Percentiles rank a stretch among this genome's conserved stretches.
Conservation (phyloP, 2,113 vertebrate species). For the Lophochroa leadbeateri region DNA sequence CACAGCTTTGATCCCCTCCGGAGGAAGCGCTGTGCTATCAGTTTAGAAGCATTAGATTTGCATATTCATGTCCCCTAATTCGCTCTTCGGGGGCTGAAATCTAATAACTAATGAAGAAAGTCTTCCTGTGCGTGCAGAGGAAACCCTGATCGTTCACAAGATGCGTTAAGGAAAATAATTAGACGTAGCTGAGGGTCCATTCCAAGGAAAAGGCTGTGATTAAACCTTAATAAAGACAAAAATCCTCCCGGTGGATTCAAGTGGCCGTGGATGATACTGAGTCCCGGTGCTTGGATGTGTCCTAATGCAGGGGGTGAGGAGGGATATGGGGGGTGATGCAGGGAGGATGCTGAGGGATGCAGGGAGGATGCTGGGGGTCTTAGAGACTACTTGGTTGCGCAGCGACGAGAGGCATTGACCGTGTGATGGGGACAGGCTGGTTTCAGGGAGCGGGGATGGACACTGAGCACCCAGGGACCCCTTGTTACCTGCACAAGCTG, state of each 20-base stretch:
- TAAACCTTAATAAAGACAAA: not conserved
- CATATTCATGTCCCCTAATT: slow-evolving; percentile 58
- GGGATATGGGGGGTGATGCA: not conserved
- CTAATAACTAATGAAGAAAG: slow-evolving; percentile 20
- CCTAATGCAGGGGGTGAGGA: not conserved
- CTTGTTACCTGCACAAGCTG: not conserved
- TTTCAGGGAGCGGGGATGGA: not conserved
- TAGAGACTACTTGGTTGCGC: not conserved
- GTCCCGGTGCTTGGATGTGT: not conserved
- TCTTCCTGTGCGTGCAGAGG: not conserved
- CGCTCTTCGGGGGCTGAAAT: slow-evolving; percentile 22
- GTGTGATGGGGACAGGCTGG: fast-evolving
- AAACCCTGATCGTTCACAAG: slow-evolving; percentile 10
- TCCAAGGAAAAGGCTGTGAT: not conserved
- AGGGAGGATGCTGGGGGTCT: too few relatives aligned
- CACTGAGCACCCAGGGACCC: fast-evolving
- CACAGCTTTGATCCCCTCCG: not conserved
- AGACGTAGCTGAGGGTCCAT: not conserved
- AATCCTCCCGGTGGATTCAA: not conserved
- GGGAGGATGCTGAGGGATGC: not conserved
- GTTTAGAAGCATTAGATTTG: slow-evolving; percentile 31
- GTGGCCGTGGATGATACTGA: fast-evolving
- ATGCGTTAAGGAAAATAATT: not conserved
- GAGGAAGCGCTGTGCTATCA: not conserved
- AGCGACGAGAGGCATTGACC: fast-evolving